Percentiles rank a stretch among this genome's conserved stretches.
Conservation (phyloP, 1,140 invertebrate species). For the Trinorchestia longiramus region DNA sequence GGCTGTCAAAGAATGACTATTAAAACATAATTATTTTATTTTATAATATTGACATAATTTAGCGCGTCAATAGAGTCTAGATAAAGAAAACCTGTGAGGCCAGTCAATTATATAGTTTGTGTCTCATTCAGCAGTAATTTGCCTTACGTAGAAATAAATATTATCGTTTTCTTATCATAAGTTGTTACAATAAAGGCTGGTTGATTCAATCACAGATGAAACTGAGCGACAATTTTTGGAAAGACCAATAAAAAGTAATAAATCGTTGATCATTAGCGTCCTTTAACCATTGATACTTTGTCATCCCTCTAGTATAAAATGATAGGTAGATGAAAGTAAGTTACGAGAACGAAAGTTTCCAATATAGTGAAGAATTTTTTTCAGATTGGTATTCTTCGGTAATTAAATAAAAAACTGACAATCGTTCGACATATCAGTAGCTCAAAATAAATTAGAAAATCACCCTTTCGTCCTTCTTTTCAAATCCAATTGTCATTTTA, state of each 20-base stretch:
- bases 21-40: background rate
- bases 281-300: background rate
- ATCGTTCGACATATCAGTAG: background rate
- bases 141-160: background rate
- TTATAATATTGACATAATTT: background rate
- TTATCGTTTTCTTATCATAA: background rate
- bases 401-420: background rate
- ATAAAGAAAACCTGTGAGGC: background rate
- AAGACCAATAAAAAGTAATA: background rate
- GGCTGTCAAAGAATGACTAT: background rate
- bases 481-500: background rate
- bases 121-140: background rate
- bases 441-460: background rate
- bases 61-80: background rate
- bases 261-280: background rate
- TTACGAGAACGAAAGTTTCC: background rate
- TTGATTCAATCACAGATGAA: background rate
- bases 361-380: background rate
- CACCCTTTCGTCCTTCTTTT: background rate
- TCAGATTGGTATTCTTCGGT: background rate
- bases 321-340: background rate
- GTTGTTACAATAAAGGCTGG: background rate
- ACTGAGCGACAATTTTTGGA: background rate
- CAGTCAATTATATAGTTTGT: background rate
- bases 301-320: background rate